phyloP scores from a whole-genome alignment of 2,113 vertebrate species.

The Pterocles burchelli region DNA sequence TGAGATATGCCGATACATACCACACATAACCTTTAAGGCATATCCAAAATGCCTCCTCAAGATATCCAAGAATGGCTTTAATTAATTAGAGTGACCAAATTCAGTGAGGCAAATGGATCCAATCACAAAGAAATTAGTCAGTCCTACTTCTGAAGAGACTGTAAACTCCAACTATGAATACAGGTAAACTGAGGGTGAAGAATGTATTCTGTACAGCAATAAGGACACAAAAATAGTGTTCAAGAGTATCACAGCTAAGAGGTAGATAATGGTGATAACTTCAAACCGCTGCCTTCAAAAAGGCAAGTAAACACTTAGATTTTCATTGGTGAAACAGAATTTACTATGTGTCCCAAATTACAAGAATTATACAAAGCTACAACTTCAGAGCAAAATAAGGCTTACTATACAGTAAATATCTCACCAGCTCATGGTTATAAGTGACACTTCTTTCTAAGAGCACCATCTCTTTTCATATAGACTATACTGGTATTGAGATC shows the following conservation, averaged over 20 bases:
- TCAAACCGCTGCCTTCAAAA: constrained; percentile 27
- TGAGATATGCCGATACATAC: not conserved
- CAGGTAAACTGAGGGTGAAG: not conserved
- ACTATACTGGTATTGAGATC: not conserved
- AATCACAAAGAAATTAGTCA: not conserved
- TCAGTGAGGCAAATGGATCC: not conserved
- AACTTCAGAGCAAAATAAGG: not conserved
- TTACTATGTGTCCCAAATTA: not conserved
- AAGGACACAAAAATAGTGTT: not conserved
- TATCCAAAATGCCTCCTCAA: not conserved
- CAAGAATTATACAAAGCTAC: not conserved
- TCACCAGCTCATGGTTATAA: not conserved
- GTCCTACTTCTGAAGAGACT: not conserved
- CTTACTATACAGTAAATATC: not conserved
- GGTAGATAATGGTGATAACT: not conserved
- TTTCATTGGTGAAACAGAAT: not conserved
- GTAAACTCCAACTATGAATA: not conserved
- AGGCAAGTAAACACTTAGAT: not conserved
- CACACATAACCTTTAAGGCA: not conserved
- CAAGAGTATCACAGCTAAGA: not conserved
- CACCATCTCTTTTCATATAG: not conserved
- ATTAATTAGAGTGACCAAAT: not conserved
- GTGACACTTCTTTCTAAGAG: not conserved
- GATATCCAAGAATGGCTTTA: not conserved
- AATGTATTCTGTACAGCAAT: not conserved